Base-by-base conservation (phyloP, 2,797 vertebrate species). In the Aldrovandia affinis region DNA sequence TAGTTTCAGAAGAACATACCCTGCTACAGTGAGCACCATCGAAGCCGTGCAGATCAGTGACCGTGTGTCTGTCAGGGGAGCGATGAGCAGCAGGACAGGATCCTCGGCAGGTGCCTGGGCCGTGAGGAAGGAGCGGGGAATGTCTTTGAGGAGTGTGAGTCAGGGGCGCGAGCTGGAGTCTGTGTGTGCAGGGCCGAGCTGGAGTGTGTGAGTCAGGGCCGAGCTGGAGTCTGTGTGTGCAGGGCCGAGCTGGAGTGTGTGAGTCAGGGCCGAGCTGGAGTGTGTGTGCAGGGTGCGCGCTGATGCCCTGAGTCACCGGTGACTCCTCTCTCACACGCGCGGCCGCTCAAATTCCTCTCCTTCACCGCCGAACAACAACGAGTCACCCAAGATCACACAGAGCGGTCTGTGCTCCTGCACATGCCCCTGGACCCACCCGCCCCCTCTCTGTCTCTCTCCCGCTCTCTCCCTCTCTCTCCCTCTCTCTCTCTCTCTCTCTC, bases 201-300 rank as follows among this genome's bases (percentile, higher is more conserved):
- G n/a, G n/a, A n/a, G n/a, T n/a, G 87, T n/a, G 87, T 95, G 94
- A 96, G 86, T 95, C 93, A 94, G 86, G 63, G 59, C 88, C 88
- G 89, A 91, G 86, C 83, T 84, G 78, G 82, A 68, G 85, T 87
- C 86, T 65, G 81, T 88, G 91, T 90, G 84, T 88, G 87, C 59
- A 39, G 30, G 28, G n/a, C n/a, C n/a, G n/a, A n/a, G n/a, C n/a
- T n/a, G n/a, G n/a, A n/a, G n/a, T n/a, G 87, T n/a, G 87, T 95
- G 94, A 95, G 86, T 95, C 93, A 93, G 86, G 59, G 54, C 88
- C 88, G 88, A 91, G 87, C 83, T 85, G 78, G 83, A 65, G 78
- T 50, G 79, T 89, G 22, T 89, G 88, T 91, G 85, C 87, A 77
- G 87, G 81, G 89, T 82, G 82, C 77, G 81, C 5, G 2, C 80